Conservation (phyloP, 2,888 invertebrate species). For the Tachina fera region DNA sequence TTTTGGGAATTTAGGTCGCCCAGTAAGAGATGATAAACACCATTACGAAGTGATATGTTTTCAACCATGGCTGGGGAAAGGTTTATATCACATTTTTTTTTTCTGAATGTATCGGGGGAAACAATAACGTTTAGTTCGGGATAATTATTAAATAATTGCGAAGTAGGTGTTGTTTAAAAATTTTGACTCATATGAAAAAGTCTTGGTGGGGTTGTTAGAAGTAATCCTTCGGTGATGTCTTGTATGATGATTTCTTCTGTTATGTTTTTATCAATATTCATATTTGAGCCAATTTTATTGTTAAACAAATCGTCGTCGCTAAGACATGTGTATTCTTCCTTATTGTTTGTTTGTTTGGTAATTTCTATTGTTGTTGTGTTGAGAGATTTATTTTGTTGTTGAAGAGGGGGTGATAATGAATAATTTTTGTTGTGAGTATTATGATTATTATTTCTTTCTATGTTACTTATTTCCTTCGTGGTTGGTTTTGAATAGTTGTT, state of each 20-base stretch:
- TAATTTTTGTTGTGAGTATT: neutral
- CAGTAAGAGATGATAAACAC: no score
- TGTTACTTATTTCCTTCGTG: neutral
- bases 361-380: neutral
- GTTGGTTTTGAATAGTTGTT: neutral
- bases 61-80: neutral
- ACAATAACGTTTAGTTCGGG: conserved; percentile 34
- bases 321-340: neutral
- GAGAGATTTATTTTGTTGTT: neutral
- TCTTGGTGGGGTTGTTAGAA: conserved; percentile 12
- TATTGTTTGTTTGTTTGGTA: neutral
- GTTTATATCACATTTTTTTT: neutral
- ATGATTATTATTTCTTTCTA: neutral
- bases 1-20: neutral
- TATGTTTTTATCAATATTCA: conserved; percentile 28
- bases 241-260: conserved; percentile 3
- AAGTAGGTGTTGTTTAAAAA: conserved; percentile 25
- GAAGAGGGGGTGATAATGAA: neutral
- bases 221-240: conserved; percentile 17
- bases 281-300: neutral
- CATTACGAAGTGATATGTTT: neutral
- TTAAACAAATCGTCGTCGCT: conserved; percentile 1
- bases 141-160: conserved; percentile 29
- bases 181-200: neutral
- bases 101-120: conserved; percentile 11